Evolutionary conservation across 2,113 vertebrate genomes (phyloP).

Genomic region (Hymenochirus boettgeri): DNA sequence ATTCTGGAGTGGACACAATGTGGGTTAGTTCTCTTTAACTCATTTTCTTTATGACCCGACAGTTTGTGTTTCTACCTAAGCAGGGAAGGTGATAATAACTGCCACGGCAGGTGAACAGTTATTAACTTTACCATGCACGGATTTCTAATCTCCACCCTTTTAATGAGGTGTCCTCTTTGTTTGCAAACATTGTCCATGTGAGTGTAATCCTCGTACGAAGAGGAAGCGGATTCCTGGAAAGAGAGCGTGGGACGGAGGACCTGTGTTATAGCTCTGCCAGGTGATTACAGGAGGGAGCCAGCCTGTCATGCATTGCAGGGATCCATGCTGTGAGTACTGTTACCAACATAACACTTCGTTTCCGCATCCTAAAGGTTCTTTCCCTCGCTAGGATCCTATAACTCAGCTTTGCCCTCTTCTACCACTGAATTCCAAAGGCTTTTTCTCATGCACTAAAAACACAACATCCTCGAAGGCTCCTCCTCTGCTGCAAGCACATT

Average conservation of each 20-base stretch:
- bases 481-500: not conserved
- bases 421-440: not conserved
- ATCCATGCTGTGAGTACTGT: not conserved
- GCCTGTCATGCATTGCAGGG: not conserved
- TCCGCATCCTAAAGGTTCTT: not conserved
- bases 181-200: not conserved
- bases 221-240: constrained; percentile 16
- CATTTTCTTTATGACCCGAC: too few relatives aligned
- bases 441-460: not conserved
- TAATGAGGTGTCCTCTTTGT: not conserved
- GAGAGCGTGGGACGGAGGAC: not conserved
- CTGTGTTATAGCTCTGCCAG: not conserved
- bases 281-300: not conserved
- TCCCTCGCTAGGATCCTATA: not conserved
- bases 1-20: too few relatives aligned
- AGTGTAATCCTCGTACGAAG: constrained; percentile 20
- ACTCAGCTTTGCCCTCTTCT: not conserved
- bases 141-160: not conserved
- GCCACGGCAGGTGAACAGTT: not conserved
- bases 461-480: not conserved
- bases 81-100: too few relatives aligned
- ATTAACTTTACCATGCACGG: not conserved
- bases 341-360: too few relatives aligned
- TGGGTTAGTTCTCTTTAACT: too few relatives aligned
- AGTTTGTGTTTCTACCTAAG: too few relatives aligned